Evolutionary conservation across 2,113 vertebrate genomes (phyloP).

Genomic region (Zosterops borbonicus): DNA sequence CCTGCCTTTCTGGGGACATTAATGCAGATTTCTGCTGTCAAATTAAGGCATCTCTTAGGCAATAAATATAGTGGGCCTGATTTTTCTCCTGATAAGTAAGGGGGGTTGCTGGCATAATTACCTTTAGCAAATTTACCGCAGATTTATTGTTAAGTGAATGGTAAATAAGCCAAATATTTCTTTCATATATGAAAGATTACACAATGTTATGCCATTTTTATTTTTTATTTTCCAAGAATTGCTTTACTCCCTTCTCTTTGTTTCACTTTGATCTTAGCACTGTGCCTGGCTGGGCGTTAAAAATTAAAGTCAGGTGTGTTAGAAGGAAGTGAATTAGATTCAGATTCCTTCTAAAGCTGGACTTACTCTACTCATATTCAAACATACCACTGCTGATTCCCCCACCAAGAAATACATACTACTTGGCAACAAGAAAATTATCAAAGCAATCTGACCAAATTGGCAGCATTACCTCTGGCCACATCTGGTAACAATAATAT

Average conservation of each 20-base stretch:
- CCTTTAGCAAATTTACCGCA: not conserved
- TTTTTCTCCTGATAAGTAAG: not conserved
- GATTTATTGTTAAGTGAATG: not conserved
- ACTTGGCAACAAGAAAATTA: slow-evolving; percentile 51
- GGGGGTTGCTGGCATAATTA: not conserved
- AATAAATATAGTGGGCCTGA: not conserved
- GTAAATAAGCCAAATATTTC: not conserved
- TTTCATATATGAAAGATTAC: not conserved
- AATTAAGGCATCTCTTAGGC: not conserved
- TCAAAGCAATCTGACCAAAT: slow-evolving; percentile 62
- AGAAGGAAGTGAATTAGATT: slow-evolving; percentile 49
- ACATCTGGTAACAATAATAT: slow-evolving; percentile 55
- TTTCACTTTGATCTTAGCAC: slow-evolving; percentile 50
- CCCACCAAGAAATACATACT: slow-evolving; percentile 47
- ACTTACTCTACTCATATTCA: slow-evolving; percentile 15
- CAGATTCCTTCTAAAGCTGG: slow-evolving; percentile 51
- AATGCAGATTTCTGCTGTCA: not conserved
- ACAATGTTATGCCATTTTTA: not conserved
- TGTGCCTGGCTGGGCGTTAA: slow-evolving; percentile 26
- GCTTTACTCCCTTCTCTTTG: not conserved
- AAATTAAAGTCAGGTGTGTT: slow-evolving; percentile 63
- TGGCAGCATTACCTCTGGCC: slow-evolving; percentile 1
- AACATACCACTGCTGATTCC: slow-evolving; percentile 30
- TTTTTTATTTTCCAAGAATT: slow-evolving; percentile 30
- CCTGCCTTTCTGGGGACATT: not conserved